Evolutionary conservation across 2,797 vertebrate species (phyloP), one percentile per base, ranked within the genome.

Genomic region (Anguilla obscura): DNA sequence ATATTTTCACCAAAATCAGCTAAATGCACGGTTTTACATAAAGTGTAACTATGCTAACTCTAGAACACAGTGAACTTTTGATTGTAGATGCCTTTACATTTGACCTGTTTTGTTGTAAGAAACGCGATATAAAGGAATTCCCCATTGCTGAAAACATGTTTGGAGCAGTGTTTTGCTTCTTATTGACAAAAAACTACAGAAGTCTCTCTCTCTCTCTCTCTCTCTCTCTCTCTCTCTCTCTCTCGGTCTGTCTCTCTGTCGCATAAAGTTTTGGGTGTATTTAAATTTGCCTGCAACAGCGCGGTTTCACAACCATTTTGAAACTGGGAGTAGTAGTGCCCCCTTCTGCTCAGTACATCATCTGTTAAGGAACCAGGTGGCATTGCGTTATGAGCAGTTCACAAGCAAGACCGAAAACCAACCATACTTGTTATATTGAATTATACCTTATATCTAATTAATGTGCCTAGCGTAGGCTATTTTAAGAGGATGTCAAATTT

Each of bases 201-300:
- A 40, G 33, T 87, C 36, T 87, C 74, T 80, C 69, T 40, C 45
- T 74, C 66, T 54, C 85, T 85, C 86, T 83, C 33, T 82, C 52
- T 63, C 54, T 87, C 66, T 74, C 85, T 85, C 86, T 83, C 33
- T 52, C 52, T 52, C 1, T 84, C 45, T 79, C 16, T 76, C 30
- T 63, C 21, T 71, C 30, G 2, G 2, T 52, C 1, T 84, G 30
- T 79, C 16, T 76, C 30, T 63, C 21, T 71, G n/a, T 89, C 58
- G 30, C 48, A 50, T 12, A 79, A 54, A 91, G 87, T 94, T 86
- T 79, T 84, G 21, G 48, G 63, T 92, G 89, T 87, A 89, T 50
- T 82, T 82, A 21, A 82, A 48, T 21, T 52, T n/a, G 6, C 24
- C 14, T 27, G 24, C 52, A 30, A 84, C 83, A 54, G 16, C 40